A percentile compares a stretch with the other conserved stretches of the same genome.
Evolutionary conservation across 2,888 invertebrate species (phyloP).

Genomic region (Tyria jacobaeae): DNA sequence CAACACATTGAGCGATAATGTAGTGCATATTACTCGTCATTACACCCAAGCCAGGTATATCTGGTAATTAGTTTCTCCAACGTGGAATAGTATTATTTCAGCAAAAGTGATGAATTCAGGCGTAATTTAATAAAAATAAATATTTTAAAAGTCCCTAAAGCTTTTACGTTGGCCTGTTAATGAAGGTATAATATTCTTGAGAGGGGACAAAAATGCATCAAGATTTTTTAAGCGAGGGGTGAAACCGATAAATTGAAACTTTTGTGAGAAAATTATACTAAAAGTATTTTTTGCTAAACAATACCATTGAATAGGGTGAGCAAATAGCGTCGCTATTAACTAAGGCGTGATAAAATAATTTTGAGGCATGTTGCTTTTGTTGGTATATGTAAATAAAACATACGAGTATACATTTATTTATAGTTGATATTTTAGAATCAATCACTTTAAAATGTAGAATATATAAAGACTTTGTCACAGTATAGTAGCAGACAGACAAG

Average conservation of each 20-base stretch:
- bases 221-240: slow-evolving; percentile 19
- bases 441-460: no score
- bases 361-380: neutral
- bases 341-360: slow-evolving; percentile 15
- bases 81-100: slow-evolving; percentile 19
- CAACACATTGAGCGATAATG: slow-evolving; percentile 72
- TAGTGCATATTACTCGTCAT: slow-evolving; percentile 81
- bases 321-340: slow-evolving; percentile 18
- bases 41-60: slow-evolving; percentile 66
- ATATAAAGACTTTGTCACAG: no score
- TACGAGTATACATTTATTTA: no score
- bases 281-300: slow-evolving; percentile 15
- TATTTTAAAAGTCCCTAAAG: neutral
- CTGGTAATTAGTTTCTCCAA: slow-evolving; percentile 66
- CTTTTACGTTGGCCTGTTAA: slow-evolving; percentile 15
- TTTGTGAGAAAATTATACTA: slow-evolving; percentile 20
- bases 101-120: slow-evolving; percentile 10
- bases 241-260: slow-evolving; percentile 18
- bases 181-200: slow-evolving; percentile 21
- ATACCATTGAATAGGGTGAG: slow-evolving; percentile 10
- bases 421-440: no score
- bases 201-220: slow-evolving; percentile 22
- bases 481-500: no score
- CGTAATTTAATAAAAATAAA: slow-evolving; percentile 12
- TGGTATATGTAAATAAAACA: neutral